Evolutionary conservation across 53 echinoderm and acorn worm genomes (phyloP).

Genomic region (Henricia sp.): DNA sequence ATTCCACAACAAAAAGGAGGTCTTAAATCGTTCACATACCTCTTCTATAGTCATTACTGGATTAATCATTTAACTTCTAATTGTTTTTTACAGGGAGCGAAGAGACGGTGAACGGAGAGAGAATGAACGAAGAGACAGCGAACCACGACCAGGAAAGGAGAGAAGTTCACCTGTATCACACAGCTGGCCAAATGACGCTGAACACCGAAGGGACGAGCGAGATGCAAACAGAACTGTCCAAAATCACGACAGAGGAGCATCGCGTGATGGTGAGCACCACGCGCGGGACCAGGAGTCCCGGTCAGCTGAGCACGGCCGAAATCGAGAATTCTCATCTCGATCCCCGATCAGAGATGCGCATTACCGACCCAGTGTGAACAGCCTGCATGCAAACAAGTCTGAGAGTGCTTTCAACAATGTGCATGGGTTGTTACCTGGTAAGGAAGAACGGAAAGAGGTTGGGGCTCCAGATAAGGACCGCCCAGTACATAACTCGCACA

Average conservation of each 20-base stretch:
- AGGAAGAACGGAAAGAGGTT: slow-evolving; percentile 84
- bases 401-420: slow-evolving; percentile 98
- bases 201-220: slow-evolving; percentile 36
- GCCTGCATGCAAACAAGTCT: slow-evolving; percentile 55
- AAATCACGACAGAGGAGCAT: slow-evolving; percentile 63
- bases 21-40: no score
- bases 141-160: slow-evolving; percentile 67
- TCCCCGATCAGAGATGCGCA: slow-evolving; percentile 71
- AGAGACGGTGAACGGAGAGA: slow-evolving; percentile 62
- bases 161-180: slow-evolving; percentile 43
- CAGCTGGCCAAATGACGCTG: slow-evolving; percentile 48
- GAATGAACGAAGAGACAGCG: slow-evolving; percentile 66
- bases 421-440: slow-evolving; percentile 71
- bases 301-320: slow-evolving; percentile 24
- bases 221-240: slow-evolving; percentile 57
- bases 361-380: slow-evolving; percentile 57
- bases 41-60: no score
- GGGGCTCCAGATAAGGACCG: slow-evolving; percentile 23
- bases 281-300: slow-evolving; percentile 26
- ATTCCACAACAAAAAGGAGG: no score
- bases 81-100: slow-evolving; percentile 66
- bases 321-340: slow-evolving; percentile 60
- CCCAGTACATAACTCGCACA: slow-evolving; percentile 36
- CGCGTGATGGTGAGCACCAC: slow-evolving; percentile 51
- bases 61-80: no score